A percentile compares a stretch with the other conserved stretches of the same genome.
These are phyloP conservation scores for Diadophis punctatus DNA, from an alignment of 2,113 vertebrate genomes.

Conservation along the genomic window DNA sequence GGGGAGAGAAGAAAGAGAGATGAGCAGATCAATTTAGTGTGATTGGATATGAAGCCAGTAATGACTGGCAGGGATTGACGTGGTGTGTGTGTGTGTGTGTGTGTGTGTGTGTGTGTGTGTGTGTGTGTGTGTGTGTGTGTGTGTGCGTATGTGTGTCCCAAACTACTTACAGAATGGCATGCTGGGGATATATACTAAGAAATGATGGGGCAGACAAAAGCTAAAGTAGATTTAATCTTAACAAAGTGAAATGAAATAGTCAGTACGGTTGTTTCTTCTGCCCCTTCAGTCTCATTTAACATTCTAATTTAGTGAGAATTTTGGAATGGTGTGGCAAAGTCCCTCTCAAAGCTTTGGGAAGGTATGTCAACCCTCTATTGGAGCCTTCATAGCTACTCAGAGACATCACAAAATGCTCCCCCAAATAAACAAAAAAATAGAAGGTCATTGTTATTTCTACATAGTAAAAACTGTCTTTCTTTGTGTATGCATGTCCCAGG, in stretches of 20 bases:
- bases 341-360: not conserved
- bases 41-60: slow-evolving; percentile 24
- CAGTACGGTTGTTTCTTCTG: not conserved
- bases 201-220: not conserved
- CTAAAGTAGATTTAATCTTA: not conserved
- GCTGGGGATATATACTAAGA: not conserved
- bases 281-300: not conserved
- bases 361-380: not conserved
- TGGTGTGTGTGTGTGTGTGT: no score
- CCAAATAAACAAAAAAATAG: not conserved
- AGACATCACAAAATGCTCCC: not conserved
- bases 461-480: not conserved
- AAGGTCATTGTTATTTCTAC: not conserved
- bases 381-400: not conserved
- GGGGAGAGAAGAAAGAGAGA: not conserved
- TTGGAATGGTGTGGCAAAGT: not conserved
- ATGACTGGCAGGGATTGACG: not conserved
- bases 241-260: not conserved
- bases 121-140: not conserved
- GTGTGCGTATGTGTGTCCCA: not conserved
- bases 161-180: not conserved
- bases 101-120: no score
- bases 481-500: not conserved
- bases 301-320: not conserved
- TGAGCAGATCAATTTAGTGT: not conserved